Conservation (phyloP, 2,888 invertebrate species). For the Drosophila meridiana region DNA sequence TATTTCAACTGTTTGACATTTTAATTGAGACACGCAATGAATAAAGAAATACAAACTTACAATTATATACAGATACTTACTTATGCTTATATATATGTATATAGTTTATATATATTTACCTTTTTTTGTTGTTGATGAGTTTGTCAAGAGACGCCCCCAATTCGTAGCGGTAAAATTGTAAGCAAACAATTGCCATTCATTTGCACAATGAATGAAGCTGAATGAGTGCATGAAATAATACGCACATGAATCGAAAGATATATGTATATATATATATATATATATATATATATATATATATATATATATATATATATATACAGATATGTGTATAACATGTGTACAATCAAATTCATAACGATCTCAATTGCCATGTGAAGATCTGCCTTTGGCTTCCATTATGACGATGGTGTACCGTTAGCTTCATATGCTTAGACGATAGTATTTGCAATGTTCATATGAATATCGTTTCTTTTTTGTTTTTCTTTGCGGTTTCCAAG, state of each 20-base stretch:
- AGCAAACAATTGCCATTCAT: slow-evolving; percentile 68
- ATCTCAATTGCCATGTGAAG: slow-evolving; percentile 23
- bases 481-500: not conserved
- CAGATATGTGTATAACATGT: not conserved
- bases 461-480: not conserved
- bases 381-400: slow-evolving; percentile 24
- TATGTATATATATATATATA: not conserved
- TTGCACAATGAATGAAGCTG: slow-evolving; percentile 71
- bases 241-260: slow-evolving; percentile 36
- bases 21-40: slow-evolving; percentile 8
- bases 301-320: not conserved
- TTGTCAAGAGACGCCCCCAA: slow-evolving; percentile 46
- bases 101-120: not conserved
- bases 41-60: not conserved
- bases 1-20: slow-evolving; percentile 5
- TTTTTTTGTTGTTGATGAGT: slow-evolving; percentile 10
- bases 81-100: not conserved
- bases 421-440: slow-evolving; percentile 11
- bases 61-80: slow-evolving; percentile 5
- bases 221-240: slow-evolving; percentile 57
- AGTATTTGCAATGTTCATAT: slow-evolving; percentile 22
- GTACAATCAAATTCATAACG: slow-evolving; percentile 25
- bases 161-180: slow-evolving; percentile 49
- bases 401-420: slow-evolving; percentile 5
- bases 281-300: slow-evolving; percentile 3